Evolutionary conservation across 2,888 invertebrate genomes (phyloP).

Genomic region (Lasioglossum marginatum): DNA sequence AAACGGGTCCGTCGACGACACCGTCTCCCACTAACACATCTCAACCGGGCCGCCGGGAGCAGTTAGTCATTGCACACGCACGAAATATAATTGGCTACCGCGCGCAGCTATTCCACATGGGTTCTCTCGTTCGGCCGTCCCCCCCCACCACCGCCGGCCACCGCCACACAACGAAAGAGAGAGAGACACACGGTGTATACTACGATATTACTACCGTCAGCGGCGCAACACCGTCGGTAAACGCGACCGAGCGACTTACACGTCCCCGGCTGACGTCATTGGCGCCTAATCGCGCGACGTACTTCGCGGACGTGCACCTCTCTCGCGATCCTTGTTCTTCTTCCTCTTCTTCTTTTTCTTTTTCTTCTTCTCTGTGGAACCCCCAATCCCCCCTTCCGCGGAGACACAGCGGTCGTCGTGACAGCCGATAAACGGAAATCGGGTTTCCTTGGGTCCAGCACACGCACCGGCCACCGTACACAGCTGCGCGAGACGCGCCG

Average conservation of each 20-base stretch:
- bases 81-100: slow-evolving; percentile 69
- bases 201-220: slow-evolving; percentile 49
- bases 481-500: slow-evolving; percentile 16
- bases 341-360: not conserved
- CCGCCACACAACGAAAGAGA: not conserved
- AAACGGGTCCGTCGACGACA: slow-evolving; percentile 71
- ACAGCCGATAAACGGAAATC: slow-evolving; percentile 19
- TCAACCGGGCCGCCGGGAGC: slow-evolving; percentile 63
- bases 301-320: slow-evolving; percentile 64
- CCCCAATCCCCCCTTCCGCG: not conserved
- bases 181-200: slow-evolving; percentile 45
- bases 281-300: slow-evolving; percentile 78
- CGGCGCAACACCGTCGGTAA: slow-evolving; percentile 53
- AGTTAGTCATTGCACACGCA: slow-evolving; percentile 80
- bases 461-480: not conserved
- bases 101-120: slow-evolving; percentile 69
- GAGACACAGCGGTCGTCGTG: slow-evolving; percentile 5
- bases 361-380: not conserved
- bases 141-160: slow-evolving; percentile 42
- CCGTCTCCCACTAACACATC: slow-evolving; percentile 80
- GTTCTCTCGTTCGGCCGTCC: slow-evolving; percentile 63
- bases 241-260: slow-evolving; percentile 61
- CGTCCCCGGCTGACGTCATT: slow-evolving; percentile 77
- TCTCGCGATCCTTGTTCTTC: slow-evolving; percentile 25
- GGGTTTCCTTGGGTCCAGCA: slow-evolving; percentile 1